Evolutionary conservation across 2,888 invertebrate species (phyloP), one percentile per base, ranked within the genome.

Genomic region (Andrena minutula): DNA sequence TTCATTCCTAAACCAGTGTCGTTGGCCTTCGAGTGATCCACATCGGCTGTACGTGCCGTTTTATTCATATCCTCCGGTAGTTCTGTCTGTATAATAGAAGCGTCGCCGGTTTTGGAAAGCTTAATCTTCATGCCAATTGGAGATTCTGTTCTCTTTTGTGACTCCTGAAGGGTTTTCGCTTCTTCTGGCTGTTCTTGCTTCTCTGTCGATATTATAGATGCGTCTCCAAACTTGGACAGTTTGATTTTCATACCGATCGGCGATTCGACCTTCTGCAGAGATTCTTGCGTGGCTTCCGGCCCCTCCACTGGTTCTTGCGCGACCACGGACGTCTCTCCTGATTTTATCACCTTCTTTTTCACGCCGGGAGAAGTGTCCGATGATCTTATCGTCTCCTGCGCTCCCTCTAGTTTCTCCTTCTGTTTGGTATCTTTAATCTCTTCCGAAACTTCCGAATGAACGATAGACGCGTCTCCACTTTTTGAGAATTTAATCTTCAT

Each of bases 111-210:
- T 86, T 91, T 93, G 0, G 93, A 93, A 32, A 93, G 84, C 72
- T 94, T 93, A n/a, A 93, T 92, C 71, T 93, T 94, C 92, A 93
- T 93, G 8, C 93, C 92, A n/a, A 92, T 78, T 12, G 92, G 91
- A n/a, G 92, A 92, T 64, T 92, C 93, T 7, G 91, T 93, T 73
- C 92, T 88, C 51, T 91, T 92, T 0, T 85, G 84, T 51, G 71
- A 64, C 1, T 91, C 88, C 23, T 80, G 82, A 8, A 61, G 66
- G n/a, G 7, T n/a, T 7, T 32, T 82, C 3, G 23, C 56, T 2
- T 88, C 89, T 28, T 88, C 88, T 0, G 65, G 23, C 30, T 80
- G 74, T 32, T 90, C 90, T 47, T 82, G 79, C 30, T 90, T 92
- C 16, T 91, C 92, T 3, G 90, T 74, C 20, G 89, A 87, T 49